Conservation (phyloP, 2,113 vertebrate species). For the Colaptes auratus region DNA sequence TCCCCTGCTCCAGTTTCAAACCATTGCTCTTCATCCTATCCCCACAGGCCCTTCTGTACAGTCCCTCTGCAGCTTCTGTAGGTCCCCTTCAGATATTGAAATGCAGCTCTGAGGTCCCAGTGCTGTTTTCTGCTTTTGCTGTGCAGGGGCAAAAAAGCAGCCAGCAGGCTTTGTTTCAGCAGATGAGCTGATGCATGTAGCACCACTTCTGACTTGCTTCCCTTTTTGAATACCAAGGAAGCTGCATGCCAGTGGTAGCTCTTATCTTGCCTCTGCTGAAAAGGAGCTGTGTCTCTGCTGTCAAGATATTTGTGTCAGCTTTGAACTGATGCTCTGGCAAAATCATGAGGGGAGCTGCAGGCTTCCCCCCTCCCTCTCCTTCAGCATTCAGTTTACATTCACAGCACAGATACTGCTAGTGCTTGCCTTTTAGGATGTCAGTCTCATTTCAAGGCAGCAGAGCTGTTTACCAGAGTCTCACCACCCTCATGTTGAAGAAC, state of each 20-base stretch:
- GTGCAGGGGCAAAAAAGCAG: background rate
- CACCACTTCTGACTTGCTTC: background rate
- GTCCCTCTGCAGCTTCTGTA: too few species aligned
- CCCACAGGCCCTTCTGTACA: too few species aligned
- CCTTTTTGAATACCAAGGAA: background rate
- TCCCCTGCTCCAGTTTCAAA: too few species aligned
- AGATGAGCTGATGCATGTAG: background rate
- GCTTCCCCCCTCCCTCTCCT: background rate
- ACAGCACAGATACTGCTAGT: too few species aligned
- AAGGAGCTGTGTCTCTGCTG: background rate
- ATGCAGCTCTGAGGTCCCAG: too few species aligned
- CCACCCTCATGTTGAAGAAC: too few species aligned
- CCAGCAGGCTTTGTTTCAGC: background rate
- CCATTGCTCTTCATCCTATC: too few species aligned
- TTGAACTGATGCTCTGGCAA: background rate
- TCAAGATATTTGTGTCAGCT: fast-evolving
- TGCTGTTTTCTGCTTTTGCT: background rate
- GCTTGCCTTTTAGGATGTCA: background rate
- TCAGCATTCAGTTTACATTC: background rate
- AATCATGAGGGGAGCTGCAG: background rate
- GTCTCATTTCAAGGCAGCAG: background rate
- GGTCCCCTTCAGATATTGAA: too few species aligned
- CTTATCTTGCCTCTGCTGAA: background rate
- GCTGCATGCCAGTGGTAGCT: too few species aligned
- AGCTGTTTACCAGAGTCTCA: background rate